phyloP scores from a whole-genome alignment of 2,113 vertebrate species.

The Odobenus rosmarus region DNA sequence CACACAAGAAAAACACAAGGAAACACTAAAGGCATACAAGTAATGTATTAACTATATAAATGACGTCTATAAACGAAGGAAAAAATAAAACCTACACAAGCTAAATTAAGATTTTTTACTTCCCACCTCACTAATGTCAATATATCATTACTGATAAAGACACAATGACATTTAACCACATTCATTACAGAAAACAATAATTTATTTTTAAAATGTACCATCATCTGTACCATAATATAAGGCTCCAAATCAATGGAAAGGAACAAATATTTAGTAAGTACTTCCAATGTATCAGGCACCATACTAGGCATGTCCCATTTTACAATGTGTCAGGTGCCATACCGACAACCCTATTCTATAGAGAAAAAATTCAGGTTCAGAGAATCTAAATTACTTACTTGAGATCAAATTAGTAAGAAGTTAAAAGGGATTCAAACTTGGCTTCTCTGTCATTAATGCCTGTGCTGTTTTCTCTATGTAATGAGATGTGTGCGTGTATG shows the following conservation, averaged over 20 bases:
- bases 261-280: background rate
- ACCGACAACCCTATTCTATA: background rate
- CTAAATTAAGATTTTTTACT: background rate
- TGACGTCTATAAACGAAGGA: background rate
- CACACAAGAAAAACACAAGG: background rate
- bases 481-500: background rate
- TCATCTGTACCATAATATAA: background rate
- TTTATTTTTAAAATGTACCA: background rate
- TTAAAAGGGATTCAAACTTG: background rate
- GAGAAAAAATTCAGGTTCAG: background rate
- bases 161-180: background rate
- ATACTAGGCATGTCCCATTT: background rate
- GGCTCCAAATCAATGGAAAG: background rate
- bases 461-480: background rate
- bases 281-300: background rate
- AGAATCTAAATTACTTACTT: background rate
- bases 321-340: background rate
- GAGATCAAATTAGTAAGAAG: background rate
- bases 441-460: background rate
- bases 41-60: background rate
- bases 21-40: background rate
- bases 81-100: background rate
- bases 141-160: background rate
- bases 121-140: background rate
- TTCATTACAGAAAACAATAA: background rate